phyloP scores from a whole-genome alignment of 2,113 vertebrate species.

The Ptyas mucosa region DNA sequence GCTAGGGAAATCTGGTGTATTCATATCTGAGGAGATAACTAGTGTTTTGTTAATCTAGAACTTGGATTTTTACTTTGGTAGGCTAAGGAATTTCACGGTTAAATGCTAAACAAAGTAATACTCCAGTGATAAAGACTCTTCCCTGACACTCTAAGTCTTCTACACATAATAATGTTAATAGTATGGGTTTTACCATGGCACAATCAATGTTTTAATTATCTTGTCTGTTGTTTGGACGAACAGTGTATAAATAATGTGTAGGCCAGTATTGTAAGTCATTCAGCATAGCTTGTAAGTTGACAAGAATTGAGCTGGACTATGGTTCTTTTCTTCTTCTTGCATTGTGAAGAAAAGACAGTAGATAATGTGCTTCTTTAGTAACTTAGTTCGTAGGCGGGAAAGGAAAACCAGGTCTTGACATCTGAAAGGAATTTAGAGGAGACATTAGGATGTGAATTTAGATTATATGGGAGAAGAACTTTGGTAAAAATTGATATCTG shows the following conservation, averaged over 20 bases:
- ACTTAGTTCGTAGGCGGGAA: background rate
- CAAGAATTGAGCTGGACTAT: background rate
- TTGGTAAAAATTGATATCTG: background rate
- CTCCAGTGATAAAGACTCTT: background rate
- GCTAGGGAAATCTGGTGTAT: background rate
- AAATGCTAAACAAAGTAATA: background rate
- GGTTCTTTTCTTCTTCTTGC: background rate
- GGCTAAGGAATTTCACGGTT: background rate
- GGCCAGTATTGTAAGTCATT: background rate
- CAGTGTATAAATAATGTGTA: background rate
- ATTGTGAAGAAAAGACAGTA: background rate
- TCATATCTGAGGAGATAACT: background rate
- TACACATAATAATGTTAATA: background rate
- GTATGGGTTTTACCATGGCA: background rate
- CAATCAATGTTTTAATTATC: background rate
- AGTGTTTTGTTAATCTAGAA: background rate
- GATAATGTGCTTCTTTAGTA: background rate
- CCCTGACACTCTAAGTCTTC: background rate
- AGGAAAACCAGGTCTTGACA: background rate
- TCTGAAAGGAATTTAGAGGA: background rate
- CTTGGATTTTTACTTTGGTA: background rate
- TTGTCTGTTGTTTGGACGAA: background rate
- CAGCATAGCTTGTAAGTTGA: background rate
- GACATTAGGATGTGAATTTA: background rate
- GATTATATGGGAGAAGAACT: background rate